Base-by-base conservation (phyloP, 2,113 vertebrate species). In the Cariama cristata region DNA sequence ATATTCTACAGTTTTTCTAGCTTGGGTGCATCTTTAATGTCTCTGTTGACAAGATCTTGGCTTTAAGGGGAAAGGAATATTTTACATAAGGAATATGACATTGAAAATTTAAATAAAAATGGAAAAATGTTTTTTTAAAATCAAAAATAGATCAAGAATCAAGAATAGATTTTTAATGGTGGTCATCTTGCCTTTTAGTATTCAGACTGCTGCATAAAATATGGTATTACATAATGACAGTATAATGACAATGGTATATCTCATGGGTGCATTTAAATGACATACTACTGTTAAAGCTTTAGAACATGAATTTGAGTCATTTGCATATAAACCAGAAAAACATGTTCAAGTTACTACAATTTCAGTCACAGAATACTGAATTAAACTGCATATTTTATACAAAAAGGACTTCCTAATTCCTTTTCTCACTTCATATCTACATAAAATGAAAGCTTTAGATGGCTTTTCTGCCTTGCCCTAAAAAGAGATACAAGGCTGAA, bases 281-380 rank as follows among this genome's bases (percentile, higher is more conserved):
- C 26, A 33, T 47, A 63, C 5, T 58, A 49, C 21, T 69, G 11
- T 56, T 68, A 63, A 79, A 14, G 26, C 8, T 81, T 79, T 67
- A 71, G 20, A 88, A 33, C 23, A n/a, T 44, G 23, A 79, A 85
- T 88, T 92, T 85, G 32, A 82, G 18, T 26, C 0, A 63, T 75
- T 50, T 92, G 47, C 44, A 40, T 79, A 68, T 30, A 73, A 85
- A 83, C 83, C 11, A 72, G 52, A 77, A 74, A 89, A 90, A 35
- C 5, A 8, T 15, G 12, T 64, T 95, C 47, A 71, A 63, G 14
- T 73, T 86, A 26, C 35, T 69, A 56, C 18, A 33, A 76, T 68
- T 82, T 88, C n/a, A 68, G 30, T 52, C 59, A 63, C 47, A 75
- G 38, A 89, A 85, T 45, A 82, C 8, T 2, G 3, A 80, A 45